These are phyloP conservation scores for Hypena proboscidalis DNA, from an alignment of 2,888 invertebrate genomes.

Conservation along the genomic window DNA sequence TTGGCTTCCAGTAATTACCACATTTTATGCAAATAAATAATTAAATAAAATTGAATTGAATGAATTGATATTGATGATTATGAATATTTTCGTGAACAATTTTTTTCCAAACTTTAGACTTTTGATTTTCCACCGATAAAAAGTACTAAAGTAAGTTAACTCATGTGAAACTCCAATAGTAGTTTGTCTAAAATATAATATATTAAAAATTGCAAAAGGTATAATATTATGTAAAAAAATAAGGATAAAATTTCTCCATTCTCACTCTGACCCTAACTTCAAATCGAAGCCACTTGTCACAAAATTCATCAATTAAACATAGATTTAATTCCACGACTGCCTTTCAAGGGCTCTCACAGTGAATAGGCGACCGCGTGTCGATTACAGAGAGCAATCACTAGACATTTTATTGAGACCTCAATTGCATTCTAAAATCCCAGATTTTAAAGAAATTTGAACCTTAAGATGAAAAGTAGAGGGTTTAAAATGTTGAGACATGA, in stretches of 20 bases:
- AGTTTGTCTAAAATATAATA: no score
- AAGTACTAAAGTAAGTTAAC: no score
- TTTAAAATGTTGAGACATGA: constrained; percentile 6
- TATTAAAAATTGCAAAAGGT: no score
- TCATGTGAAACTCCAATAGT: no score
- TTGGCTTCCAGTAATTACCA: no score
- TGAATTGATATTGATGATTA: no score
- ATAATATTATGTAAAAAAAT: no score
- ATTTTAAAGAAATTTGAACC: constrained; percentile 18
- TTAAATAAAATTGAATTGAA: no score
- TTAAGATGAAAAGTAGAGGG: constrained; percentile 25
- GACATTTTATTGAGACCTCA: constrained; percentile 59
- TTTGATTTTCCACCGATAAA: no score
- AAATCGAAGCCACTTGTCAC: constrained; percentile 11
- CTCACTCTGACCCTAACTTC: neutral
- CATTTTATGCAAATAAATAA: no score
- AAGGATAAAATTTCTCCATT: neutral
- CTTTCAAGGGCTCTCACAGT: constrained; percentile 35
- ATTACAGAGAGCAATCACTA: constrained; percentile 63
- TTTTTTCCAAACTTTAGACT: no score
- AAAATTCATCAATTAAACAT: constrained; percentile 44
- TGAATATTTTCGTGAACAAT: no score
- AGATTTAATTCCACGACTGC: constrained; percentile 47
- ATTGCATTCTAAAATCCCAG: constrained; percentile 58
- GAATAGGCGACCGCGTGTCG: constrained; percentile 56